Percentiles rank a stretch among this genome's conserved stretches.
phyloP scores from a whole-genome alignment of 2,113 vertebrate species.

The Polyodon spathula region DNA sequence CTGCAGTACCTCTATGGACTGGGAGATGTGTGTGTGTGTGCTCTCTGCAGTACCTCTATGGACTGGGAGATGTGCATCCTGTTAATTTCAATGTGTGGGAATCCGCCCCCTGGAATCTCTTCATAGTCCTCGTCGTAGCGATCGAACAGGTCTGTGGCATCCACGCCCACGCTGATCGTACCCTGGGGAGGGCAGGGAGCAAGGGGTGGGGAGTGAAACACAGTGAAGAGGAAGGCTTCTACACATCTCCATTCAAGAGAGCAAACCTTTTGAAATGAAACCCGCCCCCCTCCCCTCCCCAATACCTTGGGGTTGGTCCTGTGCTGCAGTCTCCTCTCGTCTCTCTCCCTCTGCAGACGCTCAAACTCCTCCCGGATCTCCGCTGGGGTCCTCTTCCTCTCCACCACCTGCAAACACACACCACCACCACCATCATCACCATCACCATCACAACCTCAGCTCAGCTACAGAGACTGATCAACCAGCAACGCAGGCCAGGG shows the following conservation, averaged over 20 bases:
- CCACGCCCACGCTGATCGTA: slow-evolving; percentile 89
- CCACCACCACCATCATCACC: no score
- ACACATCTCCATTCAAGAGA: no score
- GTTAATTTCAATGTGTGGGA: slow-evolving; percentile 92
- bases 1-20: no score
- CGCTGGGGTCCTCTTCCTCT: slow-evolving; percentile 81
- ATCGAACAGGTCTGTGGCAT: slow-evolving; percentile 95
- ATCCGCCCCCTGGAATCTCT: slow-evolving; percentile 62
- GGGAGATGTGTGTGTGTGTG: no score
- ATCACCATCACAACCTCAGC: no score
- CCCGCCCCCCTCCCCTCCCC: no score
- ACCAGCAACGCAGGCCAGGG: no score
- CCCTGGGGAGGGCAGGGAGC: slow-evolving; percentile 56
- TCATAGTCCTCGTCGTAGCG: slow-evolving; percentile 91
- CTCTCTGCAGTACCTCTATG: slow-evolving; percentile 79
- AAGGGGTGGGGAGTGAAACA: background rate
- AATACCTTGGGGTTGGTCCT: slow-evolving; percentile 92
- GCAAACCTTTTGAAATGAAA: no score
- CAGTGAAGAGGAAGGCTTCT: background rate
- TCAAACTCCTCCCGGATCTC: slow-evolving; percentile 95
- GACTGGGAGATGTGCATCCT: slow-evolving; percentile 98
- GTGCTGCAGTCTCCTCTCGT: slow-evolving; percentile 86
- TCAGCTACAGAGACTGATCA: background rate
- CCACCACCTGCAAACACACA: slow-evolving; percentile 75
- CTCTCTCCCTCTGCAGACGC: slow-evolving; percentile 84